Evolutionary conservation across 2,888 invertebrate species (phyloP).

Genomic region (Lithosia quadra): DNA sequence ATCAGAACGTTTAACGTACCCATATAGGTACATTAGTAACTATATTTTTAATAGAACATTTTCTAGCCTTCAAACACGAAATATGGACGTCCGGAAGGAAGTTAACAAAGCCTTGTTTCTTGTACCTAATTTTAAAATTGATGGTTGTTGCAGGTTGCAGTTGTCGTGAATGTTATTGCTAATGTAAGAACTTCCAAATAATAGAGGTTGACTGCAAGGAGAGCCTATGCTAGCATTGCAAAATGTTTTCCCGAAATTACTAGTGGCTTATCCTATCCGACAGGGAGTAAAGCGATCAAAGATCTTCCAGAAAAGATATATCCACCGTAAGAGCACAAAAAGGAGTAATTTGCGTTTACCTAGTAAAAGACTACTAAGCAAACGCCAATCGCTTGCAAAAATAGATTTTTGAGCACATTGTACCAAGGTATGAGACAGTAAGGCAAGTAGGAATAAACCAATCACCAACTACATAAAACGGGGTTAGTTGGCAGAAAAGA

Average conservation of each 20-base stretch:
- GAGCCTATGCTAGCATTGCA: not conserved
- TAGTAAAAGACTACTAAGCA: too few species aligned
- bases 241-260: not conserved
- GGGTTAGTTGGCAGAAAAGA: too few species aligned
- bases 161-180: too few species aligned
- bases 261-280: not conserved
- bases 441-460: too few species aligned
- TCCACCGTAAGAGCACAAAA: not conserved
- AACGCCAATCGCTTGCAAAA: not conserved
- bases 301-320: not conserved
- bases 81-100: not conserved
- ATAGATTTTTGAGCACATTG: too few species aligned
- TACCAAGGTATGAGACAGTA: too few species aligned
- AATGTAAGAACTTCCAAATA: not conserved
- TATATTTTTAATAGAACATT: not conserved
- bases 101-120: not conserved
- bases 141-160: not conserved
- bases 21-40: constrained; percentile 1
- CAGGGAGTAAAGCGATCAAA: not conserved
- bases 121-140: too few species aligned
- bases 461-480: too few species aligned
- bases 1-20: constrained; percentile 3
- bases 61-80: not conserved
- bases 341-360: not conserved
- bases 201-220: not conserved